Base-by-base conservation (phyloP, 2,797 vertebrate genomes). In the Eulemur mongoz region DNA sequence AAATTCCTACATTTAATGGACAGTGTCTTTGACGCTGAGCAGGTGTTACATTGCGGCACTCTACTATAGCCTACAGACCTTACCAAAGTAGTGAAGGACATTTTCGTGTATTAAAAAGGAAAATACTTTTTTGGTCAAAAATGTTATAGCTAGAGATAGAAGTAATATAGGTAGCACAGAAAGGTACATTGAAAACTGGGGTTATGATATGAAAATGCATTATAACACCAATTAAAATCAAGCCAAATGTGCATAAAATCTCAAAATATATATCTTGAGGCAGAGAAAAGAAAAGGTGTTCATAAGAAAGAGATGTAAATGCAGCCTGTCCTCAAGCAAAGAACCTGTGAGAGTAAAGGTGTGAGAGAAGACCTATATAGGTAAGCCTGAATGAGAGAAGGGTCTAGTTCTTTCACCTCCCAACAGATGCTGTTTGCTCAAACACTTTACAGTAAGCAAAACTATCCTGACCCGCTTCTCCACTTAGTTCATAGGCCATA, bases 61-160 rank as follows among this genome's bases (percentile, higher is more conserved):
- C 27, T 79, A 32, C 57, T 70, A 20, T 22, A 73, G 12, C 1
- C 23, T 63, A 63, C 0, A 1, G 40, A 35, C 48, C 32, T 94
- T 94, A 75, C 20, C 91, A 92, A 94, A 40, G 27, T 59, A 63
- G 61, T 61, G 45, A 95, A 81, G n/a, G 38, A 75, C 25, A 52
- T 73, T 82, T 93, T 84, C 27, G 61, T 38, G 8, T 38, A 69
- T 89, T 63, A 45, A 86, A 87, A 94, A 91, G 11, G 18, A 52
- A 96, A 82, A 38, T 13, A 13, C 0, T 54, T 32, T 79, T 81
- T 86, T 65, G 48, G 1, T 18, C 15, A 43, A 96, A 92, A 84
- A 27, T 32, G 86, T 73, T 43, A 61, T 7, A 65, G 22, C 22
- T 76, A 63, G 32, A 91, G 5, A 45, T 63, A 67, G 40, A 94